Conservation (phyloP, 92 coral and sea anemone genomes). For the Montipora capitata region DNA sequence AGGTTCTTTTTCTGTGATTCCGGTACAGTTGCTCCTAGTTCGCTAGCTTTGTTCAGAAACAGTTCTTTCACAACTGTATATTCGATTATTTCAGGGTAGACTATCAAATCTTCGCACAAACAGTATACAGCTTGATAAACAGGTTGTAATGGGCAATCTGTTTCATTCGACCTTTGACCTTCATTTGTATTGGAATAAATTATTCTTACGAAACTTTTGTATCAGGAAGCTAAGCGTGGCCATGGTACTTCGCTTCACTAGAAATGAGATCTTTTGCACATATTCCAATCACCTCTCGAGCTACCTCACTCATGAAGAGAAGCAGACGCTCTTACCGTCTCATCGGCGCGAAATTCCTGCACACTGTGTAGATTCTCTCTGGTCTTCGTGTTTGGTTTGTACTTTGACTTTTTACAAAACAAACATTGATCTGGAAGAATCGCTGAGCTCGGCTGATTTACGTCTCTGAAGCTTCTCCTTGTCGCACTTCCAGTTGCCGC, state of each 20-base stretch:
- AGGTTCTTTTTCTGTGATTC: conserved; percentile 74
- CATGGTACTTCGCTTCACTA: conserved; percentile 54
- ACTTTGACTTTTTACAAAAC: conserved; percentile 70
- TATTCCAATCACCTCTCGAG: conserved; percentile 58
- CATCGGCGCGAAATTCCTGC: conserved; percentile 74
- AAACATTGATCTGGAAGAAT: conserved; percentile 69
- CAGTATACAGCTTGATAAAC: conserved; percentile 48
- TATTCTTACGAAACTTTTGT: conserved; percentile 70
- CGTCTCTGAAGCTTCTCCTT: conserved; percentile 57
- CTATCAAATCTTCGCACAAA: conserved; percentile 41
- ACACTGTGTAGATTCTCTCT: conserved; percentile 71
- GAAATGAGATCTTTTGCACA: conserved; percentile 35
- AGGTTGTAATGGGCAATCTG: conserved; percentile 28
- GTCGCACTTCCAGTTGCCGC: conserved; percentile 19
- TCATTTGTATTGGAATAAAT: conserved; percentile 22
- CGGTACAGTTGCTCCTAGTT: conserved; percentile 58
- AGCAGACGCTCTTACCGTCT: conserved; percentile 72
- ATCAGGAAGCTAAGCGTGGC: conserved; percentile 82
- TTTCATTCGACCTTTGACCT: conserved; percentile 24
- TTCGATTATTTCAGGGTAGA: conserved; percentile 37
- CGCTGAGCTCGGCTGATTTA: conserved; percentile 41
- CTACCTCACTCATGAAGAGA: conserved; percentile 67
- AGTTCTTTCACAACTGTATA: conserved; percentile 64
- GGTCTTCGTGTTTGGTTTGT: conserved; percentile 68
- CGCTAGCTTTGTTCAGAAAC: conserved; percentile 61